A percentile compares a stretch with the other conserved stretches of the same genome.
These are phyloP conservation scores for Bergia sp. DNA, from an alignment of 92 coral and sea anemone genomes.

Conservation along the genomic window DNA sequence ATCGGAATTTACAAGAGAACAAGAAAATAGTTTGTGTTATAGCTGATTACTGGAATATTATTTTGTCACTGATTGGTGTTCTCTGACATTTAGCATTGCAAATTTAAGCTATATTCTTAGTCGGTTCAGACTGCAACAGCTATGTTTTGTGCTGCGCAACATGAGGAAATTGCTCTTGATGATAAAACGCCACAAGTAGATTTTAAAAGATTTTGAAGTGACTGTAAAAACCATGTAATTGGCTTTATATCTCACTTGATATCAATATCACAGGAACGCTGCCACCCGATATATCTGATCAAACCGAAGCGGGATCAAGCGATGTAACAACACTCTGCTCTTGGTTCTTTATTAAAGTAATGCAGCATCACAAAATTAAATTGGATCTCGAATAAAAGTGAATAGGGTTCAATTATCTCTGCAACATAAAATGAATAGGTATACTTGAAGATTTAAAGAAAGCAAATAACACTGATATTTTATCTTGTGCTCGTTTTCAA, in stretches of 20 bases:
- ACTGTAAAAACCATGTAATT: neutral
- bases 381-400: slow-evolving; percentile 10
- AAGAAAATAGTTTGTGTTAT: slow-evolving; percentile 21
- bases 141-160: neutral
- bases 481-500: neutral
- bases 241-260: neutral
- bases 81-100: neutral
- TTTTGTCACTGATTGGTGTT: neutral
- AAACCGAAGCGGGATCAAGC: neutral
- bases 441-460: neutral
- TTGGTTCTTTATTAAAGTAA: neutral
- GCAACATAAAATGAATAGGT: slow-evolving; percentile 2
- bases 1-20: slow-evolving; percentile 17
- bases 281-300: slow-evolving; percentile 14
- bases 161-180: neutral
- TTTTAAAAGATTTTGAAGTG: neutral
- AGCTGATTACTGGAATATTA: neutral
- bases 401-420: slow-evolving; percentile 17
- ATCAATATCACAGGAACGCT: neutral
- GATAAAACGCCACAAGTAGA: slow-evolving; percentile 25
- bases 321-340: neutral
- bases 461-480: neutral
- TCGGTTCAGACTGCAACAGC: neutral
- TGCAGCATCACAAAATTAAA: neutral
- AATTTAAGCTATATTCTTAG: neutral